Evolutionary conservation across 1,140 invertebrate species (phyloP), one percentile per base, ranked within the genome.

Genomic region (Pectinophora gossypiella): DNA sequence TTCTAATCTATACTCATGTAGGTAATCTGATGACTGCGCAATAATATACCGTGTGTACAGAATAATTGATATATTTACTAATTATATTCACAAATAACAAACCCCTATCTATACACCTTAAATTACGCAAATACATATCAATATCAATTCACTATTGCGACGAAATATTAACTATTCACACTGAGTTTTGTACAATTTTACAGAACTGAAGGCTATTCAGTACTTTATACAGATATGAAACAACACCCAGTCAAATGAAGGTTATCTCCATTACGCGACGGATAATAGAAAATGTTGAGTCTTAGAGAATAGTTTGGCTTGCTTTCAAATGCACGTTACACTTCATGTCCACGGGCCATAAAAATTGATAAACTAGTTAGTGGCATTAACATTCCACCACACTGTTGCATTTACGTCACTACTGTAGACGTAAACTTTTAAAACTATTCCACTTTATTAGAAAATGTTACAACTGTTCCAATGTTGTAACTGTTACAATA

Each of bases 91-190:
- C 36, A 51, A 47, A 18, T 52, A 51, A 51, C 36, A 52, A 48
- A 48, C 45, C 55, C 44, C 49, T 57, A 51, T 20, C 10, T 19
- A 51, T 48, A 51, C 44, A 48, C 49, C 44, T 51, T 42, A 47
- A n/a, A n/a, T 40, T 23, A 51, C 36, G n/a, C 13, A 51, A 51
- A 51, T 48, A 51, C 45, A 50, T 40, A 27, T 40, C 16, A 40
- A 40, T 2, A 15, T 40, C 23, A 27, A 27, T n/a, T n/a, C 27
- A 5, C 22, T 32, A 32, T 12, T 32, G 27, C 27, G n/a, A n/a
- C n/a, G 27, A 40, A 40, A 40, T 2, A 40, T 15, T 7, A 40
- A 40, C 3, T 40, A 40, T 40, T 13, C 15, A 40, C 36, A 32
- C 16, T 40, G 36, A 40, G 36, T 13, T 40, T 40, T 40, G n/a